Base-by-base conservation (phyloP, 1,140 invertebrate species). In the Laupala kohalensis region DNA sequence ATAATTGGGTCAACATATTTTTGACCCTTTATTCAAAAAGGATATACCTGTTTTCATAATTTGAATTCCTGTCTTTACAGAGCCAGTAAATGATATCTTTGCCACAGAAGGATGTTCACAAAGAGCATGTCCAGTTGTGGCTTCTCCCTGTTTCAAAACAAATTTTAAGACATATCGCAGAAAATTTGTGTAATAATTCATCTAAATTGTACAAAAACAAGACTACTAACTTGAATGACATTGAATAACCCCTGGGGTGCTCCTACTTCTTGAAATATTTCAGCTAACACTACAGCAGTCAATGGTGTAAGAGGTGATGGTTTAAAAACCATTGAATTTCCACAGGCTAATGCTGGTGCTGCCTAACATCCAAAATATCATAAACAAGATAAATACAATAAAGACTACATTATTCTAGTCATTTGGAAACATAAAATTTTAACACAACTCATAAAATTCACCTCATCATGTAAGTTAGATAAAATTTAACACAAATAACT, bases 1-100 rank as follows among this genome's bases (percentile, higher is more conserved):
- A n/a, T n/a, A n/a, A n/a, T n/a, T n/a, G n/a, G n/a, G n/a, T n/a
- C n/a, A n/a, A n/a, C n/a, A n/a, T n/a, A n/a, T n/a, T n/a, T n/a
- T n/a, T n/a, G n/a, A n/a, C n/a, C n/a, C n/a, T n/a, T n/a, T n/a
- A n/a, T n/a, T n/a, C n/a, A n/a, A n/a, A n/a, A n/a, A n/a, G n/a
- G n/a, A 2, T 13, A 53, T 79, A 79, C 83, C 83, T 24, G 79
- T 75, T 28, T 77, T 76, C 81, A 84, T 83, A 70, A 86, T 79
- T 68, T 81, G 82, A 25, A 75, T 75, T 25, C 85, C 85, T 19
- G 81, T 83, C 28, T 78, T 70, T 2, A 85, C 81, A 72, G 83
- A 84, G 19, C 85, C 85, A 69, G 85, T 86, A 75, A 86, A 87
- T 0, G 83, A 81, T 65, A 86, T 78, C 74, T 86, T 86, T 37